Evolutionary conservation across 2,888 invertebrate genomes (phyloP).

Genomic region (Trissoscelio sp.): DNA sequence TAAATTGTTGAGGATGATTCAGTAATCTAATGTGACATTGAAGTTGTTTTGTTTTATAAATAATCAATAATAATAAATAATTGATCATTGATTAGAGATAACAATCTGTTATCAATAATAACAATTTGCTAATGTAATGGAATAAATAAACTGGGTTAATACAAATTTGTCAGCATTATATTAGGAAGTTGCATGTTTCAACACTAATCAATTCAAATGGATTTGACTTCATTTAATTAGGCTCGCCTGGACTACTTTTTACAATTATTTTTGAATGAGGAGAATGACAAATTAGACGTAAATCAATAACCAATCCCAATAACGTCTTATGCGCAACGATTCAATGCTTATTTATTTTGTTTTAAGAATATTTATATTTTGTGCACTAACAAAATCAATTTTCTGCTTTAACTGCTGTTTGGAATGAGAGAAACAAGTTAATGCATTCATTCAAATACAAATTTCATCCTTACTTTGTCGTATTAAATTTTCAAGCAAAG

Average conservation of each 20-base stretch:
- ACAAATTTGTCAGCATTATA: too few species aligned
- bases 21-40: not conserved
- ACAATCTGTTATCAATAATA: not conserved
- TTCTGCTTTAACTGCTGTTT: too few species aligned
- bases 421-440: too few species aligned
- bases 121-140: conserved; percentile 1
- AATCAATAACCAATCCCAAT: conserved; percentile 19
- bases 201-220: conserved; percentile 28
- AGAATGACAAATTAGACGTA: not conserved
- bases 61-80: not conserved
- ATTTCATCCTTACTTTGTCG: too few species aligned
- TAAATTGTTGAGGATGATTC: too few species aligned
- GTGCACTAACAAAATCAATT: too few species aligned
- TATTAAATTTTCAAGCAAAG: not conserved
- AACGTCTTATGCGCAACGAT: conserved; percentile 1
- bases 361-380: too few species aligned
- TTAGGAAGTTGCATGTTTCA: not conserved
- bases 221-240: conserved; percentile 16
- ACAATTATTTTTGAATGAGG: conserved; percentile 2
- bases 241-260: conserved; percentile 19
- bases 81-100: not conserved
- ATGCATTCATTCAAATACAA: too few species aligned
- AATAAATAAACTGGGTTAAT: not conserved
- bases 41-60: not conserved
- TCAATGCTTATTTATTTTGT: too few species aligned